These are phyloP conservation scores for Bactericera cockerelli DNA, from an alignment of 1,140 invertebrate genomes.

Conservation along the genomic window DNA sequence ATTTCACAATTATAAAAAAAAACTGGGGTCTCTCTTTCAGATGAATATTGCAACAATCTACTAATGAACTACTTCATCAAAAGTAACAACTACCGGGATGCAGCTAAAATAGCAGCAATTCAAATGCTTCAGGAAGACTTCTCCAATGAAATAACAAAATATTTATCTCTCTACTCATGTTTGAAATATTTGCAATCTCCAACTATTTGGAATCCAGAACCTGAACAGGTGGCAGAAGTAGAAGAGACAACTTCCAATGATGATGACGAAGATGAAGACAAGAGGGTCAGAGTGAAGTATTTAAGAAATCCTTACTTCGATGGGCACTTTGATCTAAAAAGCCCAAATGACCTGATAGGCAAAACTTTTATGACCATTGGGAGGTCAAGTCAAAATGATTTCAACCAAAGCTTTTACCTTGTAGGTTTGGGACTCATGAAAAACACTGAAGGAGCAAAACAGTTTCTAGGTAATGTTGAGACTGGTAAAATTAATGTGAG, in stretches of 20 bases:
- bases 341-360: slow-evolving; percentile 48
- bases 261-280: slow-evolving; percentile 37
- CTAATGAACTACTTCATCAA: slow-evolving; percentile 67
- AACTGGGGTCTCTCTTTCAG: no score
- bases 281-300: slow-evolving; percentile 60
- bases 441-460: slow-evolving; percentile 42
- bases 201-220: slow-evolving; percentile 31
- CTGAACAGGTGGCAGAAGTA: slow-evolving; percentile 27
- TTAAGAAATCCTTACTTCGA: slow-evolving; percentile 68
- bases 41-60: slow-evolving; percentile 59
- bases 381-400: slow-evolving; percentile 27
- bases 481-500: slow-evolving; percentile 28
- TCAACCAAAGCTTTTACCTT: slow-evolving; percentile 42
- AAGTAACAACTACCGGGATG: slow-evolving; percentile 46
- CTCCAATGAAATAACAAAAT: slow-evolving; percentile 48
- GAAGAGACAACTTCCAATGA: slow-evolving; percentile 29
- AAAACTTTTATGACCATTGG: slow-evolving; percentile 57
- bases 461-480: slow-evolving; percentile 29
- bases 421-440: slow-evolving; percentile 49
- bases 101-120: slow-evolving; percentile 56
- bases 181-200: slow-evolving; percentile 52
- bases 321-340: slow-evolving; percentile 68
- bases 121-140: slow-evolving; percentile 83
- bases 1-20: no score
- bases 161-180: slow-evolving; percentile 56